Evolutionary conservation across 2,113 vertebrate genomes (phyloP).

Genomic region (Nestor notabilis): DNA sequence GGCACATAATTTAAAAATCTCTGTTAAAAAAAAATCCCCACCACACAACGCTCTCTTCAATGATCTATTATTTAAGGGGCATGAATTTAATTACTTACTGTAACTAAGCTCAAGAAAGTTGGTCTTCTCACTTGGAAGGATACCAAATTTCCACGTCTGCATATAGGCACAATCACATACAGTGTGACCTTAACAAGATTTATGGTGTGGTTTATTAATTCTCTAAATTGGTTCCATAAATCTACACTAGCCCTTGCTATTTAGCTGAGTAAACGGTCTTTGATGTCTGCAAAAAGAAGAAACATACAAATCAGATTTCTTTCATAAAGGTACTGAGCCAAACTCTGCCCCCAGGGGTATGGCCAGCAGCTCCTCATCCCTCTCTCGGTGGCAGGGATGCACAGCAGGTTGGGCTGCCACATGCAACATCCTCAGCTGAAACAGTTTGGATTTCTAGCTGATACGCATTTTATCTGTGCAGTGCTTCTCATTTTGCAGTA

Average conservation of each 20-base stretch:
- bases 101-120: slow-evolving; percentile 62
- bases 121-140: slow-evolving; percentile 65
- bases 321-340: slow-evolving; percentile 45
- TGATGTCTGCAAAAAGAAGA: slow-evolving; percentile 65
- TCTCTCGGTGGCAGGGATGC: background rate
- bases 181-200: slow-evolving; percentile 71
- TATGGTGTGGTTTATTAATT: slow-evolving; percentile 72
- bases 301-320: slow-evolving; percentile 67
- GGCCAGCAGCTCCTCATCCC: background rate
- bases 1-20: slow-evolving; percentile 49
- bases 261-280: slow-evolving; percentile 55
- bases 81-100: slow-evolving; percentile 71
- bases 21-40: background rate
- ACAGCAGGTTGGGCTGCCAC: background rate
- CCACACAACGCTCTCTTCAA: slow-evolving; percentile 31
- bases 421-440: background rate
- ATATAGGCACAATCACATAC: slow-evolving; percentile 59
- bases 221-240: slow-evolving; percentile 75
- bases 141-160: slow-evolving; percentile 69
- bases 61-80: slow-evolving; percentile 59
- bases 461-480: background rate
- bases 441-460: background rate
- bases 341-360: background rate
- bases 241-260: slow-evolving; percentile 46
- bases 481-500: background rate